Percentiles rank a stretch among this genome's conserved stretches.
phyloP scores from a whole-genome alignment of 2,797 vertebrate species.

The Etheostoma perlongum region DNA sequence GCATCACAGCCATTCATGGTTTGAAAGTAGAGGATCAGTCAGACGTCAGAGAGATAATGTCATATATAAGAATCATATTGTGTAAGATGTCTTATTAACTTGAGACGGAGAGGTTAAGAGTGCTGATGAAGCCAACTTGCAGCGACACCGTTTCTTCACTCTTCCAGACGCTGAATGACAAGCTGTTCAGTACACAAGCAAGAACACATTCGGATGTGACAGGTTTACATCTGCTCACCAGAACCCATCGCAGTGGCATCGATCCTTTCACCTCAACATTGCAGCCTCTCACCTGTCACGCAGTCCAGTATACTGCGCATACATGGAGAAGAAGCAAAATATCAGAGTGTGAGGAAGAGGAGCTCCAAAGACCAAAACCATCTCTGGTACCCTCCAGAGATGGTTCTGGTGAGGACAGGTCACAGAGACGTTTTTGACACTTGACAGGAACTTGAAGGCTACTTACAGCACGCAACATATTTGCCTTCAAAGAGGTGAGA shows the following conservation, averaged over 20 bases:
- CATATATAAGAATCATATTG: too few species aligned
- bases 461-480: background rate
- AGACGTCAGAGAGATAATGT: too few species aligned
- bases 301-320: background rate
- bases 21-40: too few species aligned
- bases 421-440: background rate
- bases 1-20: too few species aligned
- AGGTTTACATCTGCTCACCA: too few species aligned
- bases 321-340: background rate
- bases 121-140: background rate
- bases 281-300: background rate
- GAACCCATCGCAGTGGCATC: background rate
- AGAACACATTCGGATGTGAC: too few species aligned
- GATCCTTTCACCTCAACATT: background rate
- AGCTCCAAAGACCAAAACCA: conserved; percentile 51
- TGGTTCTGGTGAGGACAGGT: conserved; percentile 31
- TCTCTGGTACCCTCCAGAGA: conserved; percentile 49
- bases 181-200: too few species aligned
- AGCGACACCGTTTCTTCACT: background rate
- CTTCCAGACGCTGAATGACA: background rate
- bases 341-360: conserved; percentile 25
- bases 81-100: too few species aligned
- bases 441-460: background rate
- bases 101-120: background rate
- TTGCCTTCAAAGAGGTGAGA: conserved; percentile 31